A percentile compares a stretch with the other conserved stretches of the same genome.
Conservation (phyloP, 2,888 invertebrate genomes). For the Ennomos quercinarius region DNA sequence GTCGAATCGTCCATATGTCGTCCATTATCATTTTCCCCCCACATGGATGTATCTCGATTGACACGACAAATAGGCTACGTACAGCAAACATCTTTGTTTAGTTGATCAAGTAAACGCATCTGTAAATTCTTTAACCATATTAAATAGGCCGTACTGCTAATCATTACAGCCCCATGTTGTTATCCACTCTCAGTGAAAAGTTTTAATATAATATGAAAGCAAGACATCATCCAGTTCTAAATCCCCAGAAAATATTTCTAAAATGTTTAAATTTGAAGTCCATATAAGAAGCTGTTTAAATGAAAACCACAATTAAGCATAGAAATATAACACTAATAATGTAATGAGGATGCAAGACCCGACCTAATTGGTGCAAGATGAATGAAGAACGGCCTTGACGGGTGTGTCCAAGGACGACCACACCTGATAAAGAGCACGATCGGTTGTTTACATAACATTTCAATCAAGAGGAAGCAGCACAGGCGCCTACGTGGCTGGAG, state of each 20-base stretch:
- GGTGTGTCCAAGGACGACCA: conserved; percentile 18
- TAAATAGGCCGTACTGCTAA: no score
- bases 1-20: no score
- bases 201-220: no score
- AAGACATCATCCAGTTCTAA: no score
- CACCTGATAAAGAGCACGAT: conserved; percentile 18
- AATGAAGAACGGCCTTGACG: conserved; percentile 9
- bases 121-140: conserved; percentile 3
- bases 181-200: no score
- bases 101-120: conserved; percentile 7
- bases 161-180: no score
- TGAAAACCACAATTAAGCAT: neutral
- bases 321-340: neutral
- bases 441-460: conserved; percentile 20
- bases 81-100: conserved; percentile 24
- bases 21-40: conserved; percentile 4
- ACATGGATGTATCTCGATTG: conserved; percentile 10
- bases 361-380: no score
- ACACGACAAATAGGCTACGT: conserved; percentile 28
- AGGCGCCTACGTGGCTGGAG: conserved; percentile 24
- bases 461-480: conserved; percentile 9
- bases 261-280: no score
- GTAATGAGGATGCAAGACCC: no score
- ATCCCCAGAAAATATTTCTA: no score
- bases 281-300: neutral